phyloP scores from a whole-genome alignment of 1,140 invertebrate species.

The Planococcus citri region DNA sequence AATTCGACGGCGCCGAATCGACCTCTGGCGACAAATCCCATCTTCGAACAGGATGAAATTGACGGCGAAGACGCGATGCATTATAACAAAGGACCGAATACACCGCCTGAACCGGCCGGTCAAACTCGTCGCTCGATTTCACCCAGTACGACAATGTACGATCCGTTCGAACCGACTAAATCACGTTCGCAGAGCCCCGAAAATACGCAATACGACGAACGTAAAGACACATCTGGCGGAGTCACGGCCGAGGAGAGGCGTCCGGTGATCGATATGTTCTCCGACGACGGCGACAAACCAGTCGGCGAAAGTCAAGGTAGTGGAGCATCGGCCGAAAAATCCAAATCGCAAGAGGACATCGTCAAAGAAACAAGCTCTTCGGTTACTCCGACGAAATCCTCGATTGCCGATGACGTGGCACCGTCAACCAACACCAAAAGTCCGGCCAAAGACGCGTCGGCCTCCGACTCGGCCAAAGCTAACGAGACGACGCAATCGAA shows the following conservation, averaged over 20 bases:
- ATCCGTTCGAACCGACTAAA: conserved; percentile 77
- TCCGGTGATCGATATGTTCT: conserved; percentile 24
- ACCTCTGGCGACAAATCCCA: conserved; percentile 41
- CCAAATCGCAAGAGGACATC: conserved; percentile 20
- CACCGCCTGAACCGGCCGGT: conserved; percentile 45
- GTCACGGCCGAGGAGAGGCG: background rate
- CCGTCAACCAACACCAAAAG: background rate
- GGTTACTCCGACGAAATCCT: conserved; percentile 21
- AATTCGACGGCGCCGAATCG: conserved; percentile 41
- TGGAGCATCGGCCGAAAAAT: conserved; percentile 2
- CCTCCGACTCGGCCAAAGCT: background rate
- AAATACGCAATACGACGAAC: conserved; percentile 23
- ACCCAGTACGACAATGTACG: conserved; percentile 52
- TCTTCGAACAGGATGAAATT: conserved; percentile 40
- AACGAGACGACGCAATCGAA: background rate
- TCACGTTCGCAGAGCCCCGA: conserved; percentile 46
- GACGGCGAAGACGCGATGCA: conserved; percentile 28
- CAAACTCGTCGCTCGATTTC: conserved; percentile 26
- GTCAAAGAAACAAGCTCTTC: conserved; percentile 21
- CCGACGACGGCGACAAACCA: conserved; percentile 18
- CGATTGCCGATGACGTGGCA: background rate
- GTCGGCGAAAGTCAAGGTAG: conserved; percentile 10
- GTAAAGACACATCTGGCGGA: background rate
- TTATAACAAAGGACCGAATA: conserved; percentile 44
- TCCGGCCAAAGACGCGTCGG: background rate